phyloP scores from a whole-genome alignment of 2,888 invertebrate species.

The Crepidodera aurea region DNA sequence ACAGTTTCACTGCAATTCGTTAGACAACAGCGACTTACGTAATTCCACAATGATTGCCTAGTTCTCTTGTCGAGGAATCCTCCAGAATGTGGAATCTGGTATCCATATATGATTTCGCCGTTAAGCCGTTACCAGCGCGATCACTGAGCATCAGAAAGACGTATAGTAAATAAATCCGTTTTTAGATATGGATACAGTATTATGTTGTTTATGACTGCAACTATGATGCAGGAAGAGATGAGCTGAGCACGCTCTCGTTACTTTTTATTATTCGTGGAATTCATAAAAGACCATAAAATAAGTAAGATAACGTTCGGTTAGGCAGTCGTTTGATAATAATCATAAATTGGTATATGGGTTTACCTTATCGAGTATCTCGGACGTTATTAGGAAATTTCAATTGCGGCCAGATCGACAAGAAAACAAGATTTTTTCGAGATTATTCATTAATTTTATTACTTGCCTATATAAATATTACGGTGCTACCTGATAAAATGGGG shows the following conservation, averaged over 20 bases:
- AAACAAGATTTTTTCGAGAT: conserved; percentile 13
- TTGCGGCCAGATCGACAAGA: conserved; percentile 13
- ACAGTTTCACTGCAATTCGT: not conserved
- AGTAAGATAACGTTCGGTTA: conserved; percentile 52
- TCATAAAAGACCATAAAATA: conserved; percentile 53
- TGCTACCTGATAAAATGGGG: not conserved
- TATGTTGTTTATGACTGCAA: conserved; percentile 56
- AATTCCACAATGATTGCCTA: conserved; percentile 32
- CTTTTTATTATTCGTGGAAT: conserved; percentile 60
- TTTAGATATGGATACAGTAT: conserved; percentile 59
- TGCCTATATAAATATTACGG: not conserved
- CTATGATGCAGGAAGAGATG: conserved; percentile 57
- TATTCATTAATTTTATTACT: conserved; percentile 21
- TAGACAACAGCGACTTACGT: conserved; percentile 16
- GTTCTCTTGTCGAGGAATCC: conserved; percentile 27
- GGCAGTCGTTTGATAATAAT: conserved; percentile 46
- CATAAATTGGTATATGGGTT: conserved; percentile 49
- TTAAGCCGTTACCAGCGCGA: conserved; percentile 51
- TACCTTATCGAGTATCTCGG: conserved; percentile 35
- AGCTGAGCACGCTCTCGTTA: conserved; percentile 58
- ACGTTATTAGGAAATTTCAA: conserved; percentile 29
- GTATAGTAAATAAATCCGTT: conserved; percentile 55
- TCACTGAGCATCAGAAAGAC: conserved; percentile 33
- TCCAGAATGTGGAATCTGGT: conserved; percentile 37
- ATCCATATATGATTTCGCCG: conserved; percentile 52